Evolutionary conservation across 2,888 invertebrate genomes (phyloP), one percentile per base, ranked within the genome.

Genomic region (Ochlodes sylvanus): DNA sequence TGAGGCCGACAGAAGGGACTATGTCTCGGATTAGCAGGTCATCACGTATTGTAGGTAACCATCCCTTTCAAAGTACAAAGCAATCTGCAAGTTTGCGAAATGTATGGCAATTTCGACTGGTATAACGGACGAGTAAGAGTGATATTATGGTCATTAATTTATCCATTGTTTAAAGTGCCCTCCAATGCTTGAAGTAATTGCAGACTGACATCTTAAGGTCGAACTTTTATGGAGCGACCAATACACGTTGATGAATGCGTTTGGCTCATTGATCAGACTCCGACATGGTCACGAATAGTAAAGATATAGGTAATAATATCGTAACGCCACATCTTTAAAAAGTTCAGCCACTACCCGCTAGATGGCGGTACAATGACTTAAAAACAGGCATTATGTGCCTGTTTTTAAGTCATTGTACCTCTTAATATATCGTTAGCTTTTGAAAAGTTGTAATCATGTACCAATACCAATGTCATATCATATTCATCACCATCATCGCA

Each of bases 261-360:
- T 21, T 60, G 47, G n/a, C 32, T 32, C 60, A 60, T 47, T 32
- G 15, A 15, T 44, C 60, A n/a, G n/a, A 21, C 21, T 42, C 14
- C n/a, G 15, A 44, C 7, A 44, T n/a, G 44, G n/a, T n/a, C n/a
- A n/a, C n/a, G n/a, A n/a, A n/a, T n/a, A n/a, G n/a, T n/a, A n/a
- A n/a, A n/a, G n/a, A n/a, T n/a, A n/a, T n/a, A n/a, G n/a, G n/a
- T n/a, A n/a, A n/a, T n/a, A n/a, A n/a, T n/a, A n/a, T n/a, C n/a
- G n/a, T n/a, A n/a, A n/a, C n/a, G n/a, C n/a, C n/a, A n/a, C n/a
- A n/a, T n/a, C n/a, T n/a, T n/a, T n/a, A 2, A 17, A 47, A 17
- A 47, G 47, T 15, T 9, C 47, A 12, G 47, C 47, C 9, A 17
- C 47, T 17, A 17, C 17, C 7, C 47, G 47, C 47, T 44, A 44